Evolutionary conservation across 2,888 invertebrate species (phyloP).

Genomic region (Eilema depressum): DNA sequence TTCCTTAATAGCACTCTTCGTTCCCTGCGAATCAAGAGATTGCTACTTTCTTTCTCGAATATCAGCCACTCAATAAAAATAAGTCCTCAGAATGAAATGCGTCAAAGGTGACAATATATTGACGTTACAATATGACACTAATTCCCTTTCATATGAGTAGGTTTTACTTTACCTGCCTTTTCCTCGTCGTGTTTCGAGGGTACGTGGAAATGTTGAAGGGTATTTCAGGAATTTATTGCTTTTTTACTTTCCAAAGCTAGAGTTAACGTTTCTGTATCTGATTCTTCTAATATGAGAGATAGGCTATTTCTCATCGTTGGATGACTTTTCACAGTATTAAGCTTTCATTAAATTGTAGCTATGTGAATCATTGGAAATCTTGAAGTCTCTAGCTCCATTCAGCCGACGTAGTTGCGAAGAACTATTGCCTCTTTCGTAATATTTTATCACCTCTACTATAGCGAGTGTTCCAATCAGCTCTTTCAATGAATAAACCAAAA

Average conservation of each 20-base stretch:
- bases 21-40: background rate
- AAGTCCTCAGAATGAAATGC: background rate
- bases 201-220: background rate
- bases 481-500: background rate
- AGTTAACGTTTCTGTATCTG: background rate
- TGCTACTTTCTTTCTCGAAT: background rate
- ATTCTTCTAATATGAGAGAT: background rate
- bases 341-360: background rate
- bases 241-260: background rate
- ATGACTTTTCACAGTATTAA: too few species aligned
- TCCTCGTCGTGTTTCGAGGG: background rate
- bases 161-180: conserved; percentile 3
- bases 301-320: background rate
- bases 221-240: background rate
- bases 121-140: conserved; percentile 15
- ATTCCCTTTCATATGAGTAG: background rate
- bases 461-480: background rate
- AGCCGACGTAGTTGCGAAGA: background rate
- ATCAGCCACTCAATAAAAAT: conserved; percentile 14
- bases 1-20: background rate
- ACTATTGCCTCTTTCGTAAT: too few species aligned
- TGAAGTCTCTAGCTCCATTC: background rate
- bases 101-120: conserved; percentile 9
- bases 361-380: background rate
- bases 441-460: background rate